A percentile compares a stretch with the other conserved stretches of the same genome.
Conservation (phyloP, 1,140 invertebrate genomes). For the Panonychus citri region DNA sequence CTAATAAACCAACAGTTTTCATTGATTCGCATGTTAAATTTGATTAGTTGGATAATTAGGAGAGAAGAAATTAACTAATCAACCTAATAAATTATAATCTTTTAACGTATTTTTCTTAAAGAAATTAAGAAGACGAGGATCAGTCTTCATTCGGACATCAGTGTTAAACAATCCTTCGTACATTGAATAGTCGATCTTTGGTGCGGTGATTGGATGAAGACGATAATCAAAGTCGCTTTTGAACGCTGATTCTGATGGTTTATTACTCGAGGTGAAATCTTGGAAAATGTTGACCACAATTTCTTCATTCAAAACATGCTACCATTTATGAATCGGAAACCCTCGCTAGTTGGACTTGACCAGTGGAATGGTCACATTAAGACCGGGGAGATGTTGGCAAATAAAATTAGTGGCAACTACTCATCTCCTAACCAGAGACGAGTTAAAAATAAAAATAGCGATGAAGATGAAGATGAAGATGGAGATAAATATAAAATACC, state of each 20-base stretch:
- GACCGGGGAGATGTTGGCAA: no score
- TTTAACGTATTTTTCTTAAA: neutral
- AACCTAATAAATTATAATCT: neutral
- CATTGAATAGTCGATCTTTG: conserved; percentile 11
- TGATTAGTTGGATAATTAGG: neutral
- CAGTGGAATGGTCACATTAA: no score
- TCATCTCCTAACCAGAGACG: no score
- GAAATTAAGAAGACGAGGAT: conserved; percentile 15
- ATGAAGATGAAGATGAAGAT: no score
- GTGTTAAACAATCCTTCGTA: conserved; percentile 8
- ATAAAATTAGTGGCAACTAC: no score
- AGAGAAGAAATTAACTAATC: neutral
- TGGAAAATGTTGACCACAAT: conserved; percentile 14
- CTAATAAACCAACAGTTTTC: no score
- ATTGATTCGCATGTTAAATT: neutral
- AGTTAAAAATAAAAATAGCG: no score
- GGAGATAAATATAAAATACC: no score
- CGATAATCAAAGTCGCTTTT: conserved; percentile 9
- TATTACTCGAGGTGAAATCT: conserved; percentile 6
- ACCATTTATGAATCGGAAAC: no score
- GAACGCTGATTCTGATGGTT: neutral
- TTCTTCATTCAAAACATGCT: conserved; percentile 6
- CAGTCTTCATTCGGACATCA: conserved; percentile 12
- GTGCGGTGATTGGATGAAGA: conserved; percentile 3
- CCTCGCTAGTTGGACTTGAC: no score